Evolutionary conservation across 2,888 invertebrate genomes (phyloP).

Genomic region (Abrostola triplasia): DNA sequence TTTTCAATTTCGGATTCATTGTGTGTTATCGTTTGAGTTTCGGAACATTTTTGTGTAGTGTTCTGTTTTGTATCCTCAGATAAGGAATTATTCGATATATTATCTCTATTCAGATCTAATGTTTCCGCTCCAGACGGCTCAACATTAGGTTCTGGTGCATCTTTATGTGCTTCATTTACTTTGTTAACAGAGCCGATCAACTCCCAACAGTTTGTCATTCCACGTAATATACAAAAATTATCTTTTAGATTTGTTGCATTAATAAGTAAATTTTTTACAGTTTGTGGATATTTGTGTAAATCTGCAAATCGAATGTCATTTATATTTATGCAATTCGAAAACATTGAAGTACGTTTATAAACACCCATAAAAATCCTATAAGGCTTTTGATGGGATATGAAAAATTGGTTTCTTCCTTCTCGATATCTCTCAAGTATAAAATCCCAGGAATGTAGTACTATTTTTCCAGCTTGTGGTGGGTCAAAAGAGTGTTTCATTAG

Average conservation of each 20-base stretch:
- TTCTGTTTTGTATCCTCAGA: constrained; percentile 9
- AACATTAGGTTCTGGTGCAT: constrained; percentile 16
- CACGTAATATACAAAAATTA: constrained; percentile 79
- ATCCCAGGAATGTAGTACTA: constrained; percentile 76
- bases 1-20: neutral
- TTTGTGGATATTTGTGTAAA: constrained; percentile 74
- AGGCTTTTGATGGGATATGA: constrained; percentile 71
- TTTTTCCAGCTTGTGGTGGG: constrained; percentile 71
- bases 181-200: constrained; percentile 78
- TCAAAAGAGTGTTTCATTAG: constrained; percentile 64
- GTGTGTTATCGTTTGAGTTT: neutral
- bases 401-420: constrained; percentile 75
- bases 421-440: constrained; percentile 77
- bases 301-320: constrained; percentile 74
- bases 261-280: constrained; percentile 77
- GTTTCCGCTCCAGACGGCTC: constrained; percentile 23
- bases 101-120: constrained; percentile 5
- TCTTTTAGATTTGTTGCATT: constrained; percentile 73
- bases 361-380: constrained; percentile 79
- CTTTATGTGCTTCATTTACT: constrained; percentile 53
- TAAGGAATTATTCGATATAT: constrained; percentile 9
- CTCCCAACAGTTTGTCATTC: constrained; percentile 81
- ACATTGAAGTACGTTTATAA: constrained; percentile 64
- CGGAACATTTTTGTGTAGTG: neutral
- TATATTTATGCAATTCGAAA: constrained; percentile 76